Evolutionary conservation across 2,888 invertebrate species (phyloP).

Genomic region (Drosophila atripex): DNA sequence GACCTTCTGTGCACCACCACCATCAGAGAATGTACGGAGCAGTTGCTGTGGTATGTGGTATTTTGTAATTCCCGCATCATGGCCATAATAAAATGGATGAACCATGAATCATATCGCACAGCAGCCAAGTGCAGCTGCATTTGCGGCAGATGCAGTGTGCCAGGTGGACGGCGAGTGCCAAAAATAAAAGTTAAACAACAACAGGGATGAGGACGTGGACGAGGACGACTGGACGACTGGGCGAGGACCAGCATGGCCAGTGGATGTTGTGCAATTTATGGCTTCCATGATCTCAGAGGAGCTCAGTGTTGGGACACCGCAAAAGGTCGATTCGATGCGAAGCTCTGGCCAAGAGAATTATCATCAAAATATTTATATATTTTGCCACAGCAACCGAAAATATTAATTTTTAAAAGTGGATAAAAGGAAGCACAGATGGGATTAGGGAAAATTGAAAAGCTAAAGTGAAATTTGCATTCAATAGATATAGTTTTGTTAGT

Average conservation of each 20-base stretch:
- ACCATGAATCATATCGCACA: constrained; percentile 18
- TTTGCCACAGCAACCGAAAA: constrained; percentile 17
- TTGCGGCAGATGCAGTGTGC: constrained; percentile 25
- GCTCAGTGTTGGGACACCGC: constrained; percentile 4
- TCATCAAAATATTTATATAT: constrained; percentile 11
- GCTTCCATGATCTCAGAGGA: constrained; percentile 42
- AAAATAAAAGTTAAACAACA: constrained; percentile 31
- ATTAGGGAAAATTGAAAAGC: not conserved
- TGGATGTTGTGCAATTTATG: constrained; percentile 45
- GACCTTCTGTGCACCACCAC: not conserved
- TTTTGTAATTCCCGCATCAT: constrained; percentile 35
- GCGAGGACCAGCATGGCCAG: constrained; percentile 25
- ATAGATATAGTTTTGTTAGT: not conserved
- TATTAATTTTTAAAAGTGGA: constrained; percentile 26
- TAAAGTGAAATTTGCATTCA: not conserved
- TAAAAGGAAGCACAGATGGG: not conserved
- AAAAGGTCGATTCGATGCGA: constrained; percentile 28
- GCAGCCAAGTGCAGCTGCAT: constrained; percentile 15
- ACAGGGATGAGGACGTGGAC: constrained; percentile 1
- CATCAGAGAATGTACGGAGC: not conserved
- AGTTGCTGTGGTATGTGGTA: constrained; percentile 5
- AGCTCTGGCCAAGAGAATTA: not conserved
- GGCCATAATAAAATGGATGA: constrained; percentile 24
- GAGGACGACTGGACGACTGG: not conserved
- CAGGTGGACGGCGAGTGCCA: constrained; percentile 28